These are phyloP conservation scores for Neodiprion fabricii DNA, from an alignment of 1,140 invertebrate species.

Conservation along the genomic window DNA sequence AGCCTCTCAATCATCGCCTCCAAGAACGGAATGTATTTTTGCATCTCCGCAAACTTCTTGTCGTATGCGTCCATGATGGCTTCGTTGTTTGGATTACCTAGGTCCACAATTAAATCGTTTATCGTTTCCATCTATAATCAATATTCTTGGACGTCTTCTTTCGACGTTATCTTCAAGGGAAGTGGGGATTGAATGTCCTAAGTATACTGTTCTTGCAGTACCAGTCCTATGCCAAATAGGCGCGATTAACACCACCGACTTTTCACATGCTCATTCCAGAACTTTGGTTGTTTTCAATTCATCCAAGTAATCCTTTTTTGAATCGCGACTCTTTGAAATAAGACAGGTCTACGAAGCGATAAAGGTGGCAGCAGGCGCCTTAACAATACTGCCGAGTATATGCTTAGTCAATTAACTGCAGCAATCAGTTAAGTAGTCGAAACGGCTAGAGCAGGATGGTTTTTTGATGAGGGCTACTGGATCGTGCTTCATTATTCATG, in stretches of 20 bases:
- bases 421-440: too few relatives aligned
- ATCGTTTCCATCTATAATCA: neutral
- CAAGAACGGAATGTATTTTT: slow-evolving; percentile 71
- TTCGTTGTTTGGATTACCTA: neutral
- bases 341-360: neutral
- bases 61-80: slow-evolving; percentile 62
- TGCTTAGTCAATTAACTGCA: too few relatives aligned
- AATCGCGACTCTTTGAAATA: neutral
- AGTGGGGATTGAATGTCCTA: neutral
- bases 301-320: neutral
- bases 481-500: too few relatives aligned
- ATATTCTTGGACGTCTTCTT: neutral
- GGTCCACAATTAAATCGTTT: slow-evolving; percentile 13
- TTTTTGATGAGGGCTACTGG: too few relatives aligned
- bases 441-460: too few relatives aligned
- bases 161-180: neutral
- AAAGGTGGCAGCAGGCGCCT: neutral
- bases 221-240: neutral
- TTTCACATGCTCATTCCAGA: neutral
- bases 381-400: neutral
- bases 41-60: slow-evolving; percentile 68
- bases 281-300: neutral
- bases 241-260: neutral
- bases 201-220: neutral
- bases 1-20: slow-evolving; percentile 69